These are phyloP conservation scores for Anhinga rufa DNA, from an alignment of 2,113 vertebrate species.

Conservation along the genomic window DNA sequence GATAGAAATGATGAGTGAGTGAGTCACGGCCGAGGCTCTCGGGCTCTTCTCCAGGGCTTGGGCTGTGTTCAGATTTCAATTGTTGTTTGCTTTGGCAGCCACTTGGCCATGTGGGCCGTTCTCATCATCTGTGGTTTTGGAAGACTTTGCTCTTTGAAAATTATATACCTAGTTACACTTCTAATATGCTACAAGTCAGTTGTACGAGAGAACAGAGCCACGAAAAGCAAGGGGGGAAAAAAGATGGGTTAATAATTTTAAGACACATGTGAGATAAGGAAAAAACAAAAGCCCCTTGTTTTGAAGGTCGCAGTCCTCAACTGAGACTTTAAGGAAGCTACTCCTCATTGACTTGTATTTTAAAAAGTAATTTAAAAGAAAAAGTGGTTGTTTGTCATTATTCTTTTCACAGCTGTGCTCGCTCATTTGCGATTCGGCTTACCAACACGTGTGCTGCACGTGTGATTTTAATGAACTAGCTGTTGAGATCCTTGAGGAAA, in stretches of 20 bases:
- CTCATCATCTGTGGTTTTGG: neutral
- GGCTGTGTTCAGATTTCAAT: neutral
- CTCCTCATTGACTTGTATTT: neutral
- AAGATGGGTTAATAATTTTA: neutral
- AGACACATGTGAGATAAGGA: neutral
- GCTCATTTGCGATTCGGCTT: neutral
- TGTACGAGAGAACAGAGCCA: neutral
- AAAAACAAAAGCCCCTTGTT: neutral
- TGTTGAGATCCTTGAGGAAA: neutral
- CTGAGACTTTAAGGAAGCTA: neutral
- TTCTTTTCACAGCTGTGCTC: neutral
- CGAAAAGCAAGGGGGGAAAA: neutral
- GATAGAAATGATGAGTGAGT: neutral
- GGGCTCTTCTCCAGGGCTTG: neutral
- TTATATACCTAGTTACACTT: neutral
- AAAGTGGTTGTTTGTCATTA: neutral
- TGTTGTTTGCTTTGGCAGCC: neutral
- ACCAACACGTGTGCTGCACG: neutral
- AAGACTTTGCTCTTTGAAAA: neutral
- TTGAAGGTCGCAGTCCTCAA: neutral
- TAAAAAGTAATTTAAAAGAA: neutral
- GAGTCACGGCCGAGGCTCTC: neutral
- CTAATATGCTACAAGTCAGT: neutral
- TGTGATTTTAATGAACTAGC: neutral
- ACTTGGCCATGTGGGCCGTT: neutral